These are phyloP conservation scores for Chascanopsetta lugubris DNA, from an alignment of 2,113 vertebrate species.

Conservation along the genomic window DNA sequence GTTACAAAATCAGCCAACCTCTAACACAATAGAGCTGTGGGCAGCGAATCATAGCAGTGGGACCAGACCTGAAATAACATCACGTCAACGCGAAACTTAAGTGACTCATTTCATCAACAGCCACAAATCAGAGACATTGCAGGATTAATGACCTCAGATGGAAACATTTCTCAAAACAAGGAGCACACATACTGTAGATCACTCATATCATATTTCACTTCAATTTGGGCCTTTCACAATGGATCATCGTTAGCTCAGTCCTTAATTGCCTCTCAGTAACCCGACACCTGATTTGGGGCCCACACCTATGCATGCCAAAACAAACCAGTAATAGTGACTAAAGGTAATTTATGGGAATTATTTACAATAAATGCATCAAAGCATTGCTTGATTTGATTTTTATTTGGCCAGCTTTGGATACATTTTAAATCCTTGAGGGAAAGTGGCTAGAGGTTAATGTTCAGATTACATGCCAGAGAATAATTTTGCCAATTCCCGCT, in stretches of 20 bases:
- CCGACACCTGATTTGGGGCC: constrained; percentile 36
- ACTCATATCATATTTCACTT: constrained; percentile 17
- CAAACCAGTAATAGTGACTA: constrained; percentile 22
- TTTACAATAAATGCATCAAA: constrained; percentile 10
- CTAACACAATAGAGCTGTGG: neutral
- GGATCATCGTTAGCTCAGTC: constrained; percentile 34
- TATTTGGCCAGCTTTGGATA: neutral
- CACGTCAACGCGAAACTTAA: neutral
- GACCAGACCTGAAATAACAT: neutral
- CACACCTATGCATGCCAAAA: constrained; percentile 18
- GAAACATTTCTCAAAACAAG: constrained; percentile 9
- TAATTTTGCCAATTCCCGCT: constrained; percentile 39
- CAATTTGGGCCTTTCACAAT: constrained; percentile 11
- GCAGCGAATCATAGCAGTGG: neutral
- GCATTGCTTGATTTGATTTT: constrained; percentile 22
- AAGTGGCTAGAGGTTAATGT: constrained; percentile 11
- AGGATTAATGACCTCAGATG: neutral
- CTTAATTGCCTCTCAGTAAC: constrained; percentile 27
- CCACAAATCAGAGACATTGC: neutral
- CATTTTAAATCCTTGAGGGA: neutral
- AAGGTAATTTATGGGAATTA: constrained; percentile 10
- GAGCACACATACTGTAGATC: neutral
- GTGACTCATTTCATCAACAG: neutral
- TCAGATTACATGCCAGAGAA: constrained; percentile 4
- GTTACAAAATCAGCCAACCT: neutral